phyloP scores from a whole-genome alignment of 1,140 invertebrate genomes.

The Meloidogyne chitwoodi region DNA sequence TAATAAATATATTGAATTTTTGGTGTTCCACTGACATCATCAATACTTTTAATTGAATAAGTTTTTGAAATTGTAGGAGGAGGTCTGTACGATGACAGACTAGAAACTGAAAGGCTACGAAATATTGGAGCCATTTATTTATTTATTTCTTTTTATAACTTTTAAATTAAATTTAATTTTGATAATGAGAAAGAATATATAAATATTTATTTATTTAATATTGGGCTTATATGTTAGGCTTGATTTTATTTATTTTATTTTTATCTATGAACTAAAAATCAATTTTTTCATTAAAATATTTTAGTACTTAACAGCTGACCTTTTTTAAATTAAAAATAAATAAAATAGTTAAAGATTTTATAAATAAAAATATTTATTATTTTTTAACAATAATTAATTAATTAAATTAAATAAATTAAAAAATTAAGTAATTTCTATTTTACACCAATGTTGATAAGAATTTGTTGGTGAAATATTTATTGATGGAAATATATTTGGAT shows the following conservation, averaged over 20 bases:
- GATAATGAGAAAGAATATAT: too few species aligned
- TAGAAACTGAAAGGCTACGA: slow-evolving; percentile 4
- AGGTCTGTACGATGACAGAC: background rate
- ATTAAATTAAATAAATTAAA: too few species aligned
- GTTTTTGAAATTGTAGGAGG: slow-evolving; percentile 1
- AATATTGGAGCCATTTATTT: background rate
- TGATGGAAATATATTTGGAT: slow-evolving; percentile 5
- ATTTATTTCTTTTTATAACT: too few species aligned
- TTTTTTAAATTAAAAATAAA: background rate
- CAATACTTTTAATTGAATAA: slow-evolving; percentile 6
- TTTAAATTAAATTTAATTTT: too few species aligned
- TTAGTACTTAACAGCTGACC: background rate
- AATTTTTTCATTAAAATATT: background rate
- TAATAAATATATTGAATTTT: slow-evolving; percentile 12
- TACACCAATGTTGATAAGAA: slow-evolving; percentile 4
- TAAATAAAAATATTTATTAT: background rate
- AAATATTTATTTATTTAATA: too few species aligned
- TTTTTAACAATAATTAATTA: background rate
- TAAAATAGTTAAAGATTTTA: background rate
- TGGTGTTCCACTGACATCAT: slow-evolving; percentile 14
- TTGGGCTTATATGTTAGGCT: background rate
- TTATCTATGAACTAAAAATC: background rate
- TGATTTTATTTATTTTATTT: background rate
- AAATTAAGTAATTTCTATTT: slow-evolving; percentile 7
- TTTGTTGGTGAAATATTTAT: background rate